Evolutionary conservation across 2,797 vertebrate genomes (phyloP).

Genomic region (Threskiornis aethiopicus): DNA sequence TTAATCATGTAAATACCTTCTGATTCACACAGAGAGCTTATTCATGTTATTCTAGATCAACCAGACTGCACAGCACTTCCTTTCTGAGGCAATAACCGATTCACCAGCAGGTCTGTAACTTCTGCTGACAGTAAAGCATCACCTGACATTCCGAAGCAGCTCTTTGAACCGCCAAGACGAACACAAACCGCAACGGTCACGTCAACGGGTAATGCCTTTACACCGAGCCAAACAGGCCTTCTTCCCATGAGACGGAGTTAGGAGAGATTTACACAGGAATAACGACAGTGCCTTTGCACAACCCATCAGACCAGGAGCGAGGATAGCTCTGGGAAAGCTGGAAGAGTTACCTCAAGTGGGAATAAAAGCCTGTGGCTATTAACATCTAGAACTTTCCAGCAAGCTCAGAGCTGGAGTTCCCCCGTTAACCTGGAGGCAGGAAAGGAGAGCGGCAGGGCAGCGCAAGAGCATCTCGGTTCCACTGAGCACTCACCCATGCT

Average conservation of each 20-base stretch:
- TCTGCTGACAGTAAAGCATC: background rate
- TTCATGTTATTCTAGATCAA: background rate
- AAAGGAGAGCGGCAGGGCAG: background rate
- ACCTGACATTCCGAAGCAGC: background rate
- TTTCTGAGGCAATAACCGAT: background rate
- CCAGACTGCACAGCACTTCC: background rate
- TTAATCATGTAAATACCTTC: background rate
- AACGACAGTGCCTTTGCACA: background rate
- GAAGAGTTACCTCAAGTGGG: background rate
- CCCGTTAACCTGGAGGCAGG: background rate
- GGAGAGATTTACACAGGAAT: rapidly evolving
- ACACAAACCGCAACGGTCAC: rapidly evolving
- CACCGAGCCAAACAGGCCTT: background rate
- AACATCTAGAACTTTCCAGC: background rate
- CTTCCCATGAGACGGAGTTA: background rate
- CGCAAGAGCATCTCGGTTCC: background rate
- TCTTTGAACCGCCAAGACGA: background rate
- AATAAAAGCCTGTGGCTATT: background rate
- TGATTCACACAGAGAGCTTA: background rate
- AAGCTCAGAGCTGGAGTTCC: background rate
- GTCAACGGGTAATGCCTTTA: background rate
- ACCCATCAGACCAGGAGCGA: background rate
- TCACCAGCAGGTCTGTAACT: background rate
- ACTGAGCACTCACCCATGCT: slow-evolving; percentile 58
- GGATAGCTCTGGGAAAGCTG: background rate